These are phyloP conservation scores for Noctua pronuba DNA, from an alignment of 2,888 invertebrate genomes.

Conservation along the genomic window DNA sequence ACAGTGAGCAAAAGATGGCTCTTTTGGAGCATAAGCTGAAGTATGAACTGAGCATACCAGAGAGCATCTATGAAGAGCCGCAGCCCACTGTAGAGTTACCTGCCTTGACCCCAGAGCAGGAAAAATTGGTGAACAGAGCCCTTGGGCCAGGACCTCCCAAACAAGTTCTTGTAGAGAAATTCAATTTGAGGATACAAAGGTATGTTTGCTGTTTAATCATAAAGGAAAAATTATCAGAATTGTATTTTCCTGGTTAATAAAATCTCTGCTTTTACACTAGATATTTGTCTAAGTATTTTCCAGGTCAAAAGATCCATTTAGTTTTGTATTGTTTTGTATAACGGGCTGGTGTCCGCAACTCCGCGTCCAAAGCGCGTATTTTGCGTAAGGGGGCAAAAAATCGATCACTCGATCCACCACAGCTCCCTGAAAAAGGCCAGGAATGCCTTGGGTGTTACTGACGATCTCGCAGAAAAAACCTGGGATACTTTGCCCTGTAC, in stretches of 20 bases:
- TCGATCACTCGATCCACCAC: too few species aligned
- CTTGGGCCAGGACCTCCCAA: conserved; percentile 90
- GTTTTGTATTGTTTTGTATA: not conserved
- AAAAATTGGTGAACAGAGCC: conserved; percentile 90
- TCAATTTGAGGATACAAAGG: conserved; percentile 88
- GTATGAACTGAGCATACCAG: conserved; percentile 88
- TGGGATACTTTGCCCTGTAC: not conserved
- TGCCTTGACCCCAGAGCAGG: conserved; percentile 92
- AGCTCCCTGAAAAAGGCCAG: not conserved
- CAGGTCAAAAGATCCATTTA: not conserved
- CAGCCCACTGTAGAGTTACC: conserved; percentile 88
- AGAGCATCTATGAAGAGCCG: conserved; percentile 85
- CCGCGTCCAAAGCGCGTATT: not conserved
- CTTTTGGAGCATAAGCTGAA: conserved; percentile 85
- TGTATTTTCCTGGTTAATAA: not conserved
- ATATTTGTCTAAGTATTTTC: not conserved
- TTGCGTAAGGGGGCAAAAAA: not conserved
- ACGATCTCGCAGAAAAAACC: not conserved
- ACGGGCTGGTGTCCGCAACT: not conserved
- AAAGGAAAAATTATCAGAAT: not conserved
- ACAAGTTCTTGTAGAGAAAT: conserved; percentile 92
- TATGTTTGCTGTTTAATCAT: conserved; percentile 48
- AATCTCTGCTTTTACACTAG: conserved; percentile 2
- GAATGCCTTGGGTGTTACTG: not conserved
- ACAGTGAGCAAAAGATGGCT: conserved; percentile 85